Percentiles rank a stretch among this genome's conserved stretches.
Evolutionary conservation across 2,888 invertebrate genomes (phyloP).

Genomic region (Acanthosoma haemorrhoidale): DNA sequence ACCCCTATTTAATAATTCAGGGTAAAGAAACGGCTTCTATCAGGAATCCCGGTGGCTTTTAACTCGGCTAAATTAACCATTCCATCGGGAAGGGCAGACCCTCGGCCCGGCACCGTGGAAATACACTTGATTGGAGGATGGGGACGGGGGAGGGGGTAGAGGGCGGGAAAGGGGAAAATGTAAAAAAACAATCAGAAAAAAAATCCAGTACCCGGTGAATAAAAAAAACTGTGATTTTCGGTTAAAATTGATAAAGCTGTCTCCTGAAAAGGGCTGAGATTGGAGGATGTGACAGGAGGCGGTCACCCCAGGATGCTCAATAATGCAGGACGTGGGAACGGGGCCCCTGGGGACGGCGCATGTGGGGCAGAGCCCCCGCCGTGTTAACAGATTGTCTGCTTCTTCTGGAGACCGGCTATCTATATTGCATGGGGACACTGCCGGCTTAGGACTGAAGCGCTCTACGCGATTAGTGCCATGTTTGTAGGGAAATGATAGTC

Average conservation of each 20-base stretch:
- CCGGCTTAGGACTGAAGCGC: too few relatives aligned
- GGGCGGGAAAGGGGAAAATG: neutral
- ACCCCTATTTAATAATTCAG: neutral
- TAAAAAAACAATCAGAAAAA: neutral
- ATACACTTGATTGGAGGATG: neutral
- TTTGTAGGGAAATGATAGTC: too few relatives aligned
- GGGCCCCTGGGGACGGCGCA: neutral
- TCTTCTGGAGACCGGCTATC: neutral
- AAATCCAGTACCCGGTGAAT: too few relatives aligned
- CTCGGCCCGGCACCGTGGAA: neutral
- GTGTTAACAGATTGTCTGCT: slow-evolving; percentile 9
- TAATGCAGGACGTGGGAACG: neutral
- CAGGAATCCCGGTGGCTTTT: neutral
- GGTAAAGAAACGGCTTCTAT: neutral
- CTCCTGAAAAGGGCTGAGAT: neutral
- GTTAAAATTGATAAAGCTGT: slow-evolving; percentile 6
- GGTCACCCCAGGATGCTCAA: neutral
- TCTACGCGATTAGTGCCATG: too few relatives aligned
- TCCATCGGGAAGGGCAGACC: neutral
- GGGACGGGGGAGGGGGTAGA: neutral
- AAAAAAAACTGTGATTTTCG: neutral
- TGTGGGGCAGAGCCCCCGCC: neutral
- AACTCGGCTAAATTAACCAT: neutral
- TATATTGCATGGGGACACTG: too few relatives aligned
- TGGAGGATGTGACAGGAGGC: neutral